phyloP scores from a whole-genome alignment of 2,888 invertebrate species.

The Oxytorus armatus region DNA sequence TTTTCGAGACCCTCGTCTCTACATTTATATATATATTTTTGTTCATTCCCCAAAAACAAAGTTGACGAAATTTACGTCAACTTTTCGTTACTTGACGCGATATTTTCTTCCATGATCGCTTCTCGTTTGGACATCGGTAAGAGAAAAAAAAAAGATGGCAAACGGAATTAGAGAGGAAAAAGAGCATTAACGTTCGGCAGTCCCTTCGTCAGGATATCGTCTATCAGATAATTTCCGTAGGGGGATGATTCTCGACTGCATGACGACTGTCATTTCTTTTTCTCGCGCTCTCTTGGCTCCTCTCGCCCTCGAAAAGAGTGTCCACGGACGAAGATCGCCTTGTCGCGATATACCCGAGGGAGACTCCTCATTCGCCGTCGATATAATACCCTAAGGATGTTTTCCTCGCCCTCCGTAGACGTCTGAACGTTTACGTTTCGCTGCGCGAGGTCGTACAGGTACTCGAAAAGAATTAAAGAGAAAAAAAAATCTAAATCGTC shows the following conservation, averaged over 20 bases:
- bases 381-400: constrained; percentile 48
- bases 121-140: no score
- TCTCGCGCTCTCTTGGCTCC: constrained; percentile 26
- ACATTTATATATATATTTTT: not conserved
- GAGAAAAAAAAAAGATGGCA: constrained; percentile 3
- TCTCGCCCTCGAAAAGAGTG: constrained; percentile 53
- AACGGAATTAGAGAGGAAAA: no score
- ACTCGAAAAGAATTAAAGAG: constrained; percentile 21
- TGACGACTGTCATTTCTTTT: constrained; percentile 54
- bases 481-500: constrained; percentile 18
- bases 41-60: constrained; percentile 5
- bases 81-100: no score
- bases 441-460: not conserved
- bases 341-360: constrained; percentile 37
- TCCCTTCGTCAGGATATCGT: constrained; percentile 60
- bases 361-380: constrained; percentile 4
- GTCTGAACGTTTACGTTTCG: not conserved
- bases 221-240: constrained; percentile 60
- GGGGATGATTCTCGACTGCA: constrained; percentile 23
- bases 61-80: not conserved
- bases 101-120: no score
- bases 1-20: not conserved
- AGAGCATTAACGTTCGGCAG: constrained; percentile 33
- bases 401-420: not conserved
- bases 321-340: constrained; percentile 56